Evolutionary conservation across 2,888 invertebrate genomes (phyloP).

Genomic region (Bellardia pandia): DNA sequence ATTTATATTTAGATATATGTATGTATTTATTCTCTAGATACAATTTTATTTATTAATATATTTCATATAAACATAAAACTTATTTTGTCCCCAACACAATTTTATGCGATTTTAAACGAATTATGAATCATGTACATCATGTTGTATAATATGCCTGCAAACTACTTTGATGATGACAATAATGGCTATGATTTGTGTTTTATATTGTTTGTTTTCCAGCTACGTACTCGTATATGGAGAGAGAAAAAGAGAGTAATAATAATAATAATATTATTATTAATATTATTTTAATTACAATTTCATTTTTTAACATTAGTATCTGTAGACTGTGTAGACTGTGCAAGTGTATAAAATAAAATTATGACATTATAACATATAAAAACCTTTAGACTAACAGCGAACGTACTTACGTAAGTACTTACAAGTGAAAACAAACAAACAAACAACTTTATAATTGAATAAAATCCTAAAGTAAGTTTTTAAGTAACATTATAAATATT

Average conservation of each 20-base stretch:
- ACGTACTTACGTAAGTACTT: neutral
- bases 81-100: constrained; percentile 20
- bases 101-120: constrained; percentile 32
- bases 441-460: constrained; percentile 46
- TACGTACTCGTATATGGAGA: too few relatives aligned
- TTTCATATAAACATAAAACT: constrained; percentile 17
- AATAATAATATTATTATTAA: constrained; percentile 49
- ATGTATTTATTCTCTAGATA: constrained; percentile 14
- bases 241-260: neutral
- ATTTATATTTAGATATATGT: constrained; percentile 8
- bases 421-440: neutral
- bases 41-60: constrained; percentile 20
- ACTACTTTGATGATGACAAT: constrained; percentile 1
- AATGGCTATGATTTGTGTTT: neutral
- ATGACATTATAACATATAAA: constrained; percentile 14
- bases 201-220: neutral
- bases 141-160: constrained; percentile 30
- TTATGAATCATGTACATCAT: constrained; percentile 33
- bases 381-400: neutral
- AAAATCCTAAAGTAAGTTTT: constrained; percentile 36
- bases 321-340: neutral
- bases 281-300: constrained; percentile 42
- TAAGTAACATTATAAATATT: constrained; percentile 38
- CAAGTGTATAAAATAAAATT: constrained; percentile 10
- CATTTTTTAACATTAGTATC: constrained; percentile 3